Conservation (phyloP, 2,888 invertebrate genomes). For the Heliconius erato region DNA sequence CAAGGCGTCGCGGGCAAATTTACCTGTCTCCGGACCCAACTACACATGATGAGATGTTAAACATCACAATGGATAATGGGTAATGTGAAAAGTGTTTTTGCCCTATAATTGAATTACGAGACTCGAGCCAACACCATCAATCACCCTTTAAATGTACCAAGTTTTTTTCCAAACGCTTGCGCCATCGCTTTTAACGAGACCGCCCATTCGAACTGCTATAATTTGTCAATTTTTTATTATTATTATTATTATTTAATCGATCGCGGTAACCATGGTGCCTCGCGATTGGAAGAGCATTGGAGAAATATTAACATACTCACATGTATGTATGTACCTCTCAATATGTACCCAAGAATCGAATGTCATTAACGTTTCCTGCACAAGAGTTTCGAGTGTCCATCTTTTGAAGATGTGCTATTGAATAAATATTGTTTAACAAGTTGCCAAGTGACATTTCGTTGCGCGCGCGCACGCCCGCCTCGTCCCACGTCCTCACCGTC, state of each 20-base stretch:
- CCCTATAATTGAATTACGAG: slow-evolving; percentile 81
- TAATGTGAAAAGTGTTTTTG: slow-evolving; percentile 63
- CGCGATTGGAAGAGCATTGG: slow-evolving; percentile 48
- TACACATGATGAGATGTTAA: slow-evolving; percentile 57
- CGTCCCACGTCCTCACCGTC: slow-evolving; percentile 71
- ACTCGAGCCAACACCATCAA: slow-evolving; percentile 74
- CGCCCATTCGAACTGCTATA: slow-evolving; percentile 69
- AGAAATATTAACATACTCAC: slow-evolving; percentile 70
- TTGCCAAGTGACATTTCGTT: slow-evolving; percentile 82
- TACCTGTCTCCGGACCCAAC: slow-evolving; percentile 56
- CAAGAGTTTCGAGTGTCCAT: slow-evolving; percentile 78
- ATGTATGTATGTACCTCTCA: slow-evolving; percentile 50
- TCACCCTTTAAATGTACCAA: slow-evolving; percentile 84
- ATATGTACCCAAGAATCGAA: slow-evolving; percentile 77
- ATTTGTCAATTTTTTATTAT: slow-evolving; percentile 72
- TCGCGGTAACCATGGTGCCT: slow-evolving; percentile 54
- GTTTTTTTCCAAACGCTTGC: slow-evolving; percentile 68
- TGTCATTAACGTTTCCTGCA: slow-evolving; percentile 82
- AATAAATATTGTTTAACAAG: slow-evolving; percentile 83
- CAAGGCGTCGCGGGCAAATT: slow-evolving; percentile 53
- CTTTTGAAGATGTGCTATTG: slow-evolving; percentile 76
- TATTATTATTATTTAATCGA: slow-evolving; percentile 73
- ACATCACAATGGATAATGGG: slow-evolving; percentile 60
- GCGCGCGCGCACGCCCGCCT: slow-evolving; percentile 62
- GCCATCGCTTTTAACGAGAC: slow-evolving; percentile 67